Conservation (phyloP, 2,888 invertebrate species). For the Melipona beecheii region DNA sequence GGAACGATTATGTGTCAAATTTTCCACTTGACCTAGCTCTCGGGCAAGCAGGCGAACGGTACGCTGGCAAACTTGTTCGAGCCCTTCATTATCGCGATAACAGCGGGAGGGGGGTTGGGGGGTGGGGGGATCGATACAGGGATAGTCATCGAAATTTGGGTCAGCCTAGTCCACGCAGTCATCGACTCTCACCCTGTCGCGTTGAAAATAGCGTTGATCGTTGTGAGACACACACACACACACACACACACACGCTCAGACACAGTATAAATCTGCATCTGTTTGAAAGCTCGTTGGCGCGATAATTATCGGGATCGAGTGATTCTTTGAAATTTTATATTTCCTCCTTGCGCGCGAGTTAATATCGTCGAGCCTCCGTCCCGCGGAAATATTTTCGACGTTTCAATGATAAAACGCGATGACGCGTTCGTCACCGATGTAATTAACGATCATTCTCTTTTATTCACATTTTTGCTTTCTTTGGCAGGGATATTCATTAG, state of each 20-base stretch:
- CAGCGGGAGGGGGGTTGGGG: background rate
- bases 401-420: background rate
- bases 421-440: background rate
- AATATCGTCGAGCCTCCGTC: background rate
- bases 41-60: constrained; percentile 51
- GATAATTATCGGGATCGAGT: constrained; percentile 28
- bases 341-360: background rate
- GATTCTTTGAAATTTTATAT: constrained; percentile 15
- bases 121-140: constrained; percentile 55
- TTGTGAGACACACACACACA: background rate
- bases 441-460: background rate
- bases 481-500: background rate
- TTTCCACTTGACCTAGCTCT: constrained; percentile 72
- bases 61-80: constrained; percentile 66
- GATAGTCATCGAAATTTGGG: constrained; percentile 70
- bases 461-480: background rate
- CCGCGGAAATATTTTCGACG: constrained; percentile 4
- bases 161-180: constrained; percentile 55
- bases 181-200: constrained; percentile 50
- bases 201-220: constrained; percentile 21
- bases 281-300: background rate
- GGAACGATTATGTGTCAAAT: constrained; percentile 55
- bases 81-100: constrained; percentile 64
- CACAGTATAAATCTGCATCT: constrained; percentile 35
- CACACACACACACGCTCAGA: background rate